Conservation (phyloP, 2,888 invertebrate genomes). For the Rhabditoides inermis region DNA sequence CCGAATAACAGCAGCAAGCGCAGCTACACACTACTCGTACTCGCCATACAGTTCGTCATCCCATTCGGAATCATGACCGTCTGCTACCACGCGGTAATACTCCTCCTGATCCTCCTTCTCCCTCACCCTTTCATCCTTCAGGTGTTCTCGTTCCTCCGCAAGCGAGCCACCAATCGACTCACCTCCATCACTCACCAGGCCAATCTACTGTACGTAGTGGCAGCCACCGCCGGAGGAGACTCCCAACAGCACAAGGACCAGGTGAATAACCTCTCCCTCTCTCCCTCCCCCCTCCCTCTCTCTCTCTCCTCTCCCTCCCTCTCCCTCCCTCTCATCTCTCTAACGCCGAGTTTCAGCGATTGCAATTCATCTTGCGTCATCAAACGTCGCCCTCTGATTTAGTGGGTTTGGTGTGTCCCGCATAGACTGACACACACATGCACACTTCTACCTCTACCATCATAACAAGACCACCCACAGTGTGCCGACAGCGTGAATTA, state of each 20-base stretch:
- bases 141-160: constrained; percentile 26
- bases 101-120: neutral
- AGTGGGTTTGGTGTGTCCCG: too few species aligned
- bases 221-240: constrained; percentile 29
- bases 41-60: constrained; percentile 79
- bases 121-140: neutral
- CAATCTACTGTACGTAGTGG: constrained; percentile 25
- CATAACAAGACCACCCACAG: too few species aligned
- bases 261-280: constrained; percentile 5
- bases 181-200: constrained; percentile 29
- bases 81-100: constrained; percentile 73
- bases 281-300: too few species aligned
- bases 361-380: too few species aligned
- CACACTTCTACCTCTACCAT: too few species aligned
- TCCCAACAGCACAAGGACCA: constrained; percentile 29
- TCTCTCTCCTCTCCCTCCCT: too few species aligned
- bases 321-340: too few species aligned
- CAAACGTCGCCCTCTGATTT: too few species aligned
- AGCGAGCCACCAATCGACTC: constrained; percentile 20
- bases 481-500: too few species aligned
- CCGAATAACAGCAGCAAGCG: constrained; percentile 70
- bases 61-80: constrained; percentile 86
- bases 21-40: constrained; percentile 75
- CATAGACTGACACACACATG: too few species aligned
- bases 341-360: too few species aligned